Evolutionary conservation across 1,140 invertebrate genomes (phyloP), one percentile per base, ranked within the genome.

Genomic region (Pomphorhynchus laevis): DNA sequence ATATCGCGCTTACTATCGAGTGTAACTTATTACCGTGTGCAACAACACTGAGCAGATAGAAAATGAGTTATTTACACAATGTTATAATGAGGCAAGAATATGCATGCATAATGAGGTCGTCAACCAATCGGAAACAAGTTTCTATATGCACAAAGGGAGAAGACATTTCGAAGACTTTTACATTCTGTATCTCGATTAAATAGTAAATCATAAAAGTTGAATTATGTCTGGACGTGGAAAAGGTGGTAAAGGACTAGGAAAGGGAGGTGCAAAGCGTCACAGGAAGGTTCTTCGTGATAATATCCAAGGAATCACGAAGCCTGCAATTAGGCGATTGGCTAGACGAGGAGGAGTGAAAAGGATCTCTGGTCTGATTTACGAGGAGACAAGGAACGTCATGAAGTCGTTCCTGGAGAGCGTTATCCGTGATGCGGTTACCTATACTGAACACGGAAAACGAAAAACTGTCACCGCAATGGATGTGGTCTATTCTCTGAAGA

Each of bases 391-490:
- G 39, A 64, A 65, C 47, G 67, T 70, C 0, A 52, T 72, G n/a
- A 73, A 71, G 53, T 66, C 71, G 0, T 74, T 74, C 53, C 55
- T 74, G 38, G 70, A 72, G 53, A 73, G 72, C 50, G 69, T 74
- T 0, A 74, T 74, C 49, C 62, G 69, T 40, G 71, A 73, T 54
- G 69, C 70, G 9, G 69, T 74, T 38, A 73, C 69, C n/a, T 74
- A 73, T 57, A 71, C 69, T 9, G 70, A 74, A 52, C 69, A 73
- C 53, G 69, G 70, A 45, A 73, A 72, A 57, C 58, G 71, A 45
- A 75, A 74, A 57, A 75, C 72, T 16, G 63, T 67, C 25, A 75
- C 72, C 8, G 70, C 71, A 38, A 75, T 75, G 71, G 71, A 76
- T 50, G 70, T 75, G 12, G 72, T 76, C 17, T 74, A 74, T 49